phyloP scores from a whole-genome alignment of 2,113 vertebrate genomes.

The Cyanoramphus novaezelandiae region DNA sequence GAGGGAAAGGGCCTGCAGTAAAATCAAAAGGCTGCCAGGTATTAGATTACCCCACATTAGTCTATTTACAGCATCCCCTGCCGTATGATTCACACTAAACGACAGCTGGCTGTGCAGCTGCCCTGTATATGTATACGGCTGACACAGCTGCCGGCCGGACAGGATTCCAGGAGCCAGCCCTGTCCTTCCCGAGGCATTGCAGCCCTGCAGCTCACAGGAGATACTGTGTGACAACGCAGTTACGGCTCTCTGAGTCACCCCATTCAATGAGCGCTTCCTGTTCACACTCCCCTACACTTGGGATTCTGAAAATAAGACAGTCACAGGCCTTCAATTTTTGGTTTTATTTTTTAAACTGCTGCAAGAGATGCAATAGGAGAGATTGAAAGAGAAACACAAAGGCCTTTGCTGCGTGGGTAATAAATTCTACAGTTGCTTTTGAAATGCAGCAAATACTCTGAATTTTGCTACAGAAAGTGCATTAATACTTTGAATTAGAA shows the following conservation, averaged over 20 bases:
- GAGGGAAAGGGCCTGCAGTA: slow-evolving; percentile 62
- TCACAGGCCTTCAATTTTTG: not conserved
- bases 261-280: not conserved
- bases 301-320: slow-evolving; percentile 29
- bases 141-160: slow-evolving; percentile 90
- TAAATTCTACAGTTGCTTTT: not conserved
- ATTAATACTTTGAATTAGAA: not conserved
- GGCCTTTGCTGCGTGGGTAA: not conserved
- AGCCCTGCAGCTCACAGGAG: not conserved
- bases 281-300: not conserved
- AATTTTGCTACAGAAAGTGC: not conserved
- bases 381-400: not conserved
- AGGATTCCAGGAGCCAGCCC: slow-evolving; percentile 83
- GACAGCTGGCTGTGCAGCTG: slow-evolving; percentile 97
- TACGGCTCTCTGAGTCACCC: not conserved
- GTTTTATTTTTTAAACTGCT: not conserved
- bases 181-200: slow-evolving; percentile 80
- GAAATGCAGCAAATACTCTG: not conserved
- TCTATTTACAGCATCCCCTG: slow-evolving; percentile 91
- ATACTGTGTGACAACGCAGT: slow-evolving; percentile 26
- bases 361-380: not conserved
- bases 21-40: slow-evolving; percentile 84
- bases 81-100: slow-evolving; percentile 86
- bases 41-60: slow-evolving; percentile 87
- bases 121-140: slow-evolving; percentile 84